A percentile compares a stretch with the other conserved stretches of the same genome.
Evolutionary conservation across 2,797 vertebrate genomes (phyloP).

Genomic region (Semaprochilodus insignis): DNA sequence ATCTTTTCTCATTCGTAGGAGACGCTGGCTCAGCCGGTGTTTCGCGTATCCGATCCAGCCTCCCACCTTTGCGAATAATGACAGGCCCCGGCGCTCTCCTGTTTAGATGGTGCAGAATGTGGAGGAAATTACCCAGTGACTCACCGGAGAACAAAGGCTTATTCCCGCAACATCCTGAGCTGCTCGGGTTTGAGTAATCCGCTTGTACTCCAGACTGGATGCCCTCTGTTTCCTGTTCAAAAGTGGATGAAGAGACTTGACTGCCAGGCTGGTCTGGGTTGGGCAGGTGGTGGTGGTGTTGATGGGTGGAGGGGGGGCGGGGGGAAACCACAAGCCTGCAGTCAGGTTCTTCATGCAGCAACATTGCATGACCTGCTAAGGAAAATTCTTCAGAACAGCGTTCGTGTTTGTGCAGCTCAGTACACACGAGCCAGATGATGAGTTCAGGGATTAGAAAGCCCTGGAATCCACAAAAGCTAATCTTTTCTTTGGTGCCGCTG

Average conservation of each 20-base stretch:
- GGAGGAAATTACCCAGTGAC: constrained; percentile 27
- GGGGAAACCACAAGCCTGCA: background rate
- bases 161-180: constrained; percentile 30
- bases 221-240: constrained; percentile 28
- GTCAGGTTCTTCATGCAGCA: too few relatives aligned
- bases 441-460: background rate
- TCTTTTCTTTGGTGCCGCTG: background rate
- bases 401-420: constrained; percentile 7
- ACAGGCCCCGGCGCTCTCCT: background rate
- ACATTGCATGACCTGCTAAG: background rate
- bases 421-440: background rate
- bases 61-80: background rate
- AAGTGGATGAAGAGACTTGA: constrained; percentile 45
- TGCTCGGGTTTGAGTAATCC: constrained; percentile 26
- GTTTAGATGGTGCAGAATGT: background rate
- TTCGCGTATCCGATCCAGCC: background rate
- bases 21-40: background rate
- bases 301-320: background rate
- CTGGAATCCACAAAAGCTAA: background rate
- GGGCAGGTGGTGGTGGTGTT: background rate
- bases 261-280: constrained; percentile 16
- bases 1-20: background rate
- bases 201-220: background rate
- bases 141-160: constrained; percentile 26
- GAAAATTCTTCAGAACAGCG: constrained; percentile 1